These are phyloP conservation scores for Brachionus rubens DNA, from an alignment of 1,140 invertebrate species.

Conservation along the genomic window DNA sequence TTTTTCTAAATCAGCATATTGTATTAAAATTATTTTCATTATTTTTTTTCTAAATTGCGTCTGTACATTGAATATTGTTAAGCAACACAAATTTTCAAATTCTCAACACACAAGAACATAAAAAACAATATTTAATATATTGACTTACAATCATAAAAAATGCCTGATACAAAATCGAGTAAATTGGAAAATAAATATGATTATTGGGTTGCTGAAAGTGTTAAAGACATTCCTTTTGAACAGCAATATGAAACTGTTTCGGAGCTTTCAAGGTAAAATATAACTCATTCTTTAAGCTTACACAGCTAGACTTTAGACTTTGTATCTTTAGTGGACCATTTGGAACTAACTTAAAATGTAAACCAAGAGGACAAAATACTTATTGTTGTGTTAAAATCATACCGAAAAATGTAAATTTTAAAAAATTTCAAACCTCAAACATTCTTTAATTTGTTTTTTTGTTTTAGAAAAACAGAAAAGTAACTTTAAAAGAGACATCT, in stretches of 20 bases:
- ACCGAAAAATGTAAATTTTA: slow-evolving; percentile 1
- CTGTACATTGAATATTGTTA: slow-evolving; percentile 11
- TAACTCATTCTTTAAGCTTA: too few relatives aligned
- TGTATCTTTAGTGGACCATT: slow-evolving; percentile 45
- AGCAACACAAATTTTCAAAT: not conserved
- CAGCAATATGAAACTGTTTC: slow-evolving; percentile 16
- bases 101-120: not conserved
- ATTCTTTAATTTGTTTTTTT: too few relatives aligned
- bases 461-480: slow-evolving; percentile 20
- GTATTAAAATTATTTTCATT: too few relatives aligned
- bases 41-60: not conserved
- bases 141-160: not conserved
- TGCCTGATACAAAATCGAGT: slow-evolving; percentile 39
- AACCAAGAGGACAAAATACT: slow-evolving; percentile 26
- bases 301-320: too few relatives aligned
- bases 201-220: slow-evolving; percentile 39
- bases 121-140: not conserved
- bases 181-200: slow-evolving; percentile 18
- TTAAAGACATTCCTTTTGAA: slow-evolving; percentile 32
- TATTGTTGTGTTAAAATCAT: slow-evolving; percentile 38
- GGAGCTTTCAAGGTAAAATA: slow-evolving; percentile 40
- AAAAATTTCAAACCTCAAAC: not conserved
- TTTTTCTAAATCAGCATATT: slow-evolving; percentile 22
- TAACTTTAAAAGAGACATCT: slow-evolving; percentile 3
- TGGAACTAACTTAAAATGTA: slow-evolving; percentile 30